Percentiles rank a stretch among this genome's conserved stretches.
phyloP scores from a whole-genome alignment of 2,797 vertebrate genomes.

The Phoebastria nigripes region DNA sequence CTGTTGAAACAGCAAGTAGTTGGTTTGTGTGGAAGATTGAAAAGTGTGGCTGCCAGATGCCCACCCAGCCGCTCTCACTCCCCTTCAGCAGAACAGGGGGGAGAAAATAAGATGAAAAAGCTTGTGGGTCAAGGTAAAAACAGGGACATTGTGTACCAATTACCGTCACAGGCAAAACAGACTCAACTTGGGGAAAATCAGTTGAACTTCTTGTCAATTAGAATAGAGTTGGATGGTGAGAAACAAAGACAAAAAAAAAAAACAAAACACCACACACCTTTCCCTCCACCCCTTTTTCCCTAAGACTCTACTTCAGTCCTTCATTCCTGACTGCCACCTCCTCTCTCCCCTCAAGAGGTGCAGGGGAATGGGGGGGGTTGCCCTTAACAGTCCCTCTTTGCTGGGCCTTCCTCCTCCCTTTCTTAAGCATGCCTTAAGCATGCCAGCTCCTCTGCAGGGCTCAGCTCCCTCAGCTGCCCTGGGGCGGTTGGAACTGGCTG shows the following conservation, averaged over 20 bases:
- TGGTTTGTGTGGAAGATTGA: neutral
- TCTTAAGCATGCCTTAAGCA: too few species aligned
- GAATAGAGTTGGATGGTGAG: neutral
- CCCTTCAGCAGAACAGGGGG: neutral
- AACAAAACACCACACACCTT: neutral
- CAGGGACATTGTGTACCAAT: fast-evolving
- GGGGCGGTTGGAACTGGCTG: fast-evolving
- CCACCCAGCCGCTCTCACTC: fast-evolving
- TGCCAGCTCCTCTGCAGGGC: neutral
- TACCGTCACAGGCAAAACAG: neutral
- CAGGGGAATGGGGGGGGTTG: too few species aligned
- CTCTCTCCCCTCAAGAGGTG: too few species aligned
- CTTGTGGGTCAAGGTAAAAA: neutral
- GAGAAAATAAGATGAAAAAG: neutral
- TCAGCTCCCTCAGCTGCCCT: neutral
- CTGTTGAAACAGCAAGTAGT: neutral
- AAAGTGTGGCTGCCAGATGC: neutral
- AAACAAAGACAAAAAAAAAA: neutral
- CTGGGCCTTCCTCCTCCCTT: neutral
- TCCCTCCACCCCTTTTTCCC: neutral
- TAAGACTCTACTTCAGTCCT: neutral
- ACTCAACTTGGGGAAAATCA: neutral
- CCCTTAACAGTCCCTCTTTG: neutral
- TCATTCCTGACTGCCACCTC: neutral
- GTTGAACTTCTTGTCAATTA: neutral